Base-by-base conservation (phyloP, 2,888 invertebrate species). In the Apodemia mormo region DNA sequence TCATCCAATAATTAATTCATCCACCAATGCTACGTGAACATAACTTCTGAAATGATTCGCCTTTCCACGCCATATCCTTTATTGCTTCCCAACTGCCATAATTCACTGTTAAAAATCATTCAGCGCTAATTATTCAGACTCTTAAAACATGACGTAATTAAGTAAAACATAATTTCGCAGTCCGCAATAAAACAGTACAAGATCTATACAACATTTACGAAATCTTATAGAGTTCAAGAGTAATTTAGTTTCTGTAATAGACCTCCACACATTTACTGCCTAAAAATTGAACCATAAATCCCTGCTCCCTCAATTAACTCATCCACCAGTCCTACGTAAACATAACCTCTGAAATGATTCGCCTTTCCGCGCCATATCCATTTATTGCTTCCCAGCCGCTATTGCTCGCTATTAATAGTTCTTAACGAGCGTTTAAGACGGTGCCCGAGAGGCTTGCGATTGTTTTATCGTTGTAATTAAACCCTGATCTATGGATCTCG, bases 381-480 rank as follows among this genome's bases (percentile, higher is more conserved):
- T 61, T 61, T 61, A 61, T 61, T 61, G 61, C 61, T 33, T 61
- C 33, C 33, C 61, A 61, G 61, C 61, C 61, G 61, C 61, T 33
- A 61, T 61, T 61, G 61, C 61, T 61, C 33, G 61, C 61, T 61
- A 61, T 61, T 61, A 58, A 33, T 68, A 58, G 68, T 58, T 75
- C 84, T 89, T 90, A 91, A 90, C 90, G 92, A 90, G 83, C 83
- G 84, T 85, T 89, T 86, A 87, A 87, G 88, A 85, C 86, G 87
- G 81, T 33, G 61, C 61, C 61, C 80, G 77, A 81, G 83, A 81
- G 78, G 76, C 82, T 81, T 79, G 76, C 83, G 82, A 89, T 89
- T 92, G 90, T 89, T 92, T 92, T 92, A 92, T 92, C 80, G 89
- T 80, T 79, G 88, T 83, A 90, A 92, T 92, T 92, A 92, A 89